Conservation (phyloP, 2,113 vertebrate genomes). For the Antigone vipio region DNA sequence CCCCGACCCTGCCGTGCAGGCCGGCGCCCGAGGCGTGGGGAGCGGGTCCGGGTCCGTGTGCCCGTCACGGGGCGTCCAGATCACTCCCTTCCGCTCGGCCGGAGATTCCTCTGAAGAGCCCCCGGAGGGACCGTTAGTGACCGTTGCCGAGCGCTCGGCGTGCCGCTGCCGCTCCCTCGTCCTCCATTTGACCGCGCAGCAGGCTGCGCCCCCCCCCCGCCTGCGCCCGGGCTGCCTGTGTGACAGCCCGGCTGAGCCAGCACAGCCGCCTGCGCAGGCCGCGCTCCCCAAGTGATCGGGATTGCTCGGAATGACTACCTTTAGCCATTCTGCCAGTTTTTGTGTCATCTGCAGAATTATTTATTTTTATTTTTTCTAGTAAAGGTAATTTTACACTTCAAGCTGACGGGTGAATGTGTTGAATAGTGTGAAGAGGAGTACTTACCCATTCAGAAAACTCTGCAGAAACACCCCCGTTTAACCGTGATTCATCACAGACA, state of each 20-base stretch:
- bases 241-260: not conserved
- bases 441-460: not conserved
- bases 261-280: not conserved
- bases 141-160: not conserved
- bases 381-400: not conserved
- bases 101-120: not conserved
- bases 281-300: accelerated
- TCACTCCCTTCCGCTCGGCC: too few species aligned
- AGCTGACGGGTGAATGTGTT: not conserved
- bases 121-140: too few species aligned
- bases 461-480: not conserved
- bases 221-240: not conserved
- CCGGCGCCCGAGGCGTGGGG: not conserved
- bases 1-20: not conserved
- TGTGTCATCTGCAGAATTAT: not conserved
- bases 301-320: not conserved
- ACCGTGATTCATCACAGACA: not conserved
- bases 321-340: not conserved
- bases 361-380: not conserved
- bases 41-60: accelerated
- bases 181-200: not conserved
- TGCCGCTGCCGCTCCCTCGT: not conserved
- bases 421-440: not conserved
- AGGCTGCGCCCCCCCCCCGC: not conserved
- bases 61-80: too few species aligned